Evolutionary conservation across 2,797 vertebrate species (phyloP), one percentile per base, ranked within the genome.

Genomic region (Epinephelus malabaricus): DNA sequence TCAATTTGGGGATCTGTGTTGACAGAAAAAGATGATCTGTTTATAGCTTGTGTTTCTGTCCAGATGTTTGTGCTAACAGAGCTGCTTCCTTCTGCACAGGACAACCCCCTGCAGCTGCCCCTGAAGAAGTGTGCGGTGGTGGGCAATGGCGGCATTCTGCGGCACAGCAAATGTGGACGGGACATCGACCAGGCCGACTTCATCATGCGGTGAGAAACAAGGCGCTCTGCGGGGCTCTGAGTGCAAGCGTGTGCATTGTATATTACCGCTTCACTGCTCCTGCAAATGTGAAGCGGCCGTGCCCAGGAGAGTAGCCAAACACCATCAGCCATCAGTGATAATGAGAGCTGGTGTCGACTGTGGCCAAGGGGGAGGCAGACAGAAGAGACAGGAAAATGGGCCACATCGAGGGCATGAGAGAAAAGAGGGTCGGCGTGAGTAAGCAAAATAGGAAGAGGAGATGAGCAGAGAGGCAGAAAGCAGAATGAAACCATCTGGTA

Each of bases 61-160:
- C 19, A 58, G 30, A 11, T 68, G 27, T 8, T 55, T 51, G 25
- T 54, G 2, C 30, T 82, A 73, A 88, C 60, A 10, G 54, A 69
- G 14, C 40, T 58, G n/a, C 71, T 53, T 19, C 25, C n/a, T 68
- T 40, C 45, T 77, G 51, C 86, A 88, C 95, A 99, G 98, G 96
- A 96, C 86, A 97, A 95, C 80, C 98, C 98, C 60, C 95, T 99
- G 92, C 96, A 96, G 90, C 93, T 96, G 76, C 97, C 97, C 17
- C 87, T 99, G 91, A 99, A 97, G 95, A 98, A 95, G 90, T 99
- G 98, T 5, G 96, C 97, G 0, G 98, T 99, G 90, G 98, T 99
- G 86, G 98, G 98, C 71, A 99, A 99, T 5, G 97, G 98, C 21
- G 98, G 98, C 69, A 97, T 99, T 89, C 95, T 99, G 91, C 96